Conservation (phyloP, 2,113 vertebrate genomes). For the Formicarius rufipectus region DNA sequence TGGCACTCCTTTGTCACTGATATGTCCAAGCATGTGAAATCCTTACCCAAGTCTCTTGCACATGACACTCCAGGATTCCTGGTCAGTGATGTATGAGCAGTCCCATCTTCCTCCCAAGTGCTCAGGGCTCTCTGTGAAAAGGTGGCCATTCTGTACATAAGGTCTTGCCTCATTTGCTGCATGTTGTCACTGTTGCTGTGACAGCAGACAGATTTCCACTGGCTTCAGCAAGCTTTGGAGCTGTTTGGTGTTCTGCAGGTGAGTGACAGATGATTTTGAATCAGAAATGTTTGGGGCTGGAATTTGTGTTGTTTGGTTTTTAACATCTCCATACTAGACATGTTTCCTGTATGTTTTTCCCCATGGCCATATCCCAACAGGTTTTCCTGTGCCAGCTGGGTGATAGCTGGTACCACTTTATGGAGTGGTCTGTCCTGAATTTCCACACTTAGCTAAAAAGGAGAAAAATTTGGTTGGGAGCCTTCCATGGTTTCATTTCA, state of each 20-base stretch:
- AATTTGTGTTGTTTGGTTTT: neutral
- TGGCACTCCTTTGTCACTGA: neutral
- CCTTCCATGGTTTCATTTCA: neutral
- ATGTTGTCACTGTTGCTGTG: neutral
- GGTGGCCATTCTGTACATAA: neutral
- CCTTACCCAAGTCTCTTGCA: neutral
- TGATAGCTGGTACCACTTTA: neutral
- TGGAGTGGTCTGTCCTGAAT: neutral
- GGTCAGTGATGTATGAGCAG: neutral
- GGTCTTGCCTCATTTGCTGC: neutral
- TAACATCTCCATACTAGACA: neutral
- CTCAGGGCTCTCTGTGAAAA: neutral
- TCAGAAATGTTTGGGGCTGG: neutral
- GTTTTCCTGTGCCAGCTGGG: neutral
- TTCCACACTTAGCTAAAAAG: neutral
- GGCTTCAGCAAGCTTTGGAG: neutral
- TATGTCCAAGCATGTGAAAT: neutral
- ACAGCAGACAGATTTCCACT: neutral
- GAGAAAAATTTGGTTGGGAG: neutral
- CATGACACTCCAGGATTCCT: neutral
- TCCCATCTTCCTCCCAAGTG: neutral
- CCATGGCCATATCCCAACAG: neutral
- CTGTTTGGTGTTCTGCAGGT: neutral
- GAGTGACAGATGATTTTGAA: neutral
- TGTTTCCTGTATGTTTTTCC: neutral